Base-by-base conservation (phyloP, 1,140 invertebrate species). In the Arctopsyche grandis region DNA sequence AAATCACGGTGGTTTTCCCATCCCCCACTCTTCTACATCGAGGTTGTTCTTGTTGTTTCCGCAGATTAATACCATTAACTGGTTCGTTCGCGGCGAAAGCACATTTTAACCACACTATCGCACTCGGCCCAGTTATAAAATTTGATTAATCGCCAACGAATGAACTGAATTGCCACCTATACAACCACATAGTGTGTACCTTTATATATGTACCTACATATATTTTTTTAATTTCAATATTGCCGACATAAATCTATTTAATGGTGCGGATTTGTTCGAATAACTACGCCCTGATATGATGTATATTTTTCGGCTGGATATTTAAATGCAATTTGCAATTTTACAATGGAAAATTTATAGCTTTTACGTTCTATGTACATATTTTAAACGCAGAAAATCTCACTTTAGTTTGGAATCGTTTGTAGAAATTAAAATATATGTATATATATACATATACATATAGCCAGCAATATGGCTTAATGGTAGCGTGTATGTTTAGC, bases 141-240 rank as follows among this genome's bases (percentile, higher is more conserved):
- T 60, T 60, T 60, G 56, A 60, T 60, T 60, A 60, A 60, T 60
- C 56, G 56, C 56, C 56, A 9, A n/a, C 56, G 56, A 60, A 60
- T 19, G 56, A 60, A 60, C 56, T 16, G 56, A 19, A 19, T 60
- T 60, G 29, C 29, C 29, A 38, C 1, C 56, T 60, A 60, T 60
- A 19, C 21, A 19, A 9, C 56, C 16, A 38, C 29, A 38, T 7
- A 38, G 29, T 38, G 7, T 38, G 29, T 4, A 38, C 29, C n/a
- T n/a, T n/a, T n/a, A 52, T 12, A 3, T 52, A 52, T 52, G 16
- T 52, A 52, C 48, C 3, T 52, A 52, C 16, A 52, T 52, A 52
- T 52, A 12, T 52, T 52, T 21, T 66, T 24, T 66, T 66, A 66
- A 66, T 26, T 66, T 29, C 63, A 66, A 66, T 66, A 66, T 66